Conservation (phyloP, 2,888 invertebrate species). For the Hemithea aestivaria region DNA sequence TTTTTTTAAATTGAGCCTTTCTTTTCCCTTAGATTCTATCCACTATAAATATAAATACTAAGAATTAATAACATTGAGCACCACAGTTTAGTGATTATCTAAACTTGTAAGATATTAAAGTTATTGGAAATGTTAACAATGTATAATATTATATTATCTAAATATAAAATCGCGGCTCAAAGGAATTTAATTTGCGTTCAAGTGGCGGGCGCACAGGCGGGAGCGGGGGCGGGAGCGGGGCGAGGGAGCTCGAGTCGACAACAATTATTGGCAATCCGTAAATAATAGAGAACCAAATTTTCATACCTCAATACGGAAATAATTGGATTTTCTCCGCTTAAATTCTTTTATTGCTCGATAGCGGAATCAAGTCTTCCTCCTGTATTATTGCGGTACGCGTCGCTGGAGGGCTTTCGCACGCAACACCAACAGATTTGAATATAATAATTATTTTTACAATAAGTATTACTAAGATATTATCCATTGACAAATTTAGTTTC, state of each 20-base stretch:
- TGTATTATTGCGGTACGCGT: not conserved
- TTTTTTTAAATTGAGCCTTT: no score
- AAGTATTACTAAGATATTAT: no score
- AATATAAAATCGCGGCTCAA: constrained; percentile 21
- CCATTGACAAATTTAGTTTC: no score
- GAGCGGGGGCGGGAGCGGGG: no score
- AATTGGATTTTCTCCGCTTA: constrained; percentile 37
- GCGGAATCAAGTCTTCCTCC: not conserved
- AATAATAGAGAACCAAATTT: constrained; percentile 36
- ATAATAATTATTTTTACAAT: no score
- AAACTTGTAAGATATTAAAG: constrained; percentile 4
- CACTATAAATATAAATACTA: no score
- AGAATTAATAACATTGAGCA: no score
- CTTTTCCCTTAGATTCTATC: no score
- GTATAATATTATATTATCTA: constrained; percentile 2
- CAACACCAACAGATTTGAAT: no score
- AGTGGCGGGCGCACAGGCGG: constrained; percentile 16
- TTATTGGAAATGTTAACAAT: constrained; percentile 9
- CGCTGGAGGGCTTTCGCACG: no score
- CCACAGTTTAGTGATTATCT: not conserved
- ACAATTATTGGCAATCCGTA: constrained; percentile 44
- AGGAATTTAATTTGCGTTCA: constrained; percentile 39
- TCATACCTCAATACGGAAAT: constrained; percentile 24
- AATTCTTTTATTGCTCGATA: constrained; percentile 9
- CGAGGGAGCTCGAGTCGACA: constrained; percentile 38